A percentile compares a stretch with the other conserved stretches of the same genome.
These are phyloP conservation scores for Formicarius rufipectus DNA, from an alignment of 2,113 vertebrate genomes.

Conservation along the genomic window DNA sequence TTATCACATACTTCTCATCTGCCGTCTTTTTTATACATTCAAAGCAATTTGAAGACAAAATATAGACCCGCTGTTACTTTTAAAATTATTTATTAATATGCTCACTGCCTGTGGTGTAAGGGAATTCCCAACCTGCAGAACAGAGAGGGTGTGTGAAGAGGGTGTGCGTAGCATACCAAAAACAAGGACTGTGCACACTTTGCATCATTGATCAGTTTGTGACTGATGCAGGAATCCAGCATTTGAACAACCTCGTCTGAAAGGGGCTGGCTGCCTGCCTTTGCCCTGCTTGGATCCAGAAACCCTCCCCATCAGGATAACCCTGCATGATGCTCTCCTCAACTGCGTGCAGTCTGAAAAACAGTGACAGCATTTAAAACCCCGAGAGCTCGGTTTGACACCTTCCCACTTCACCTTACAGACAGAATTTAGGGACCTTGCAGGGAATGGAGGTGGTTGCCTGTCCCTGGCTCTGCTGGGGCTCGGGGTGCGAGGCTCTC, in stretches of 20 bases:
- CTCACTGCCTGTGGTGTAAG: not conserved
- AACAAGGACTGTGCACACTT: not conserved
- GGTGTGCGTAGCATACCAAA: fast-evolving
- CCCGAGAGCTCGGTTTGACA: conserved; percentile 7
- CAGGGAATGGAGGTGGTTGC: not conserved
- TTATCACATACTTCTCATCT: not conserved
- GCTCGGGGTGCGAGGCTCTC: not conserved
- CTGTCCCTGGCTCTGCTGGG: not conserved
- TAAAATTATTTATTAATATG: not conserved
- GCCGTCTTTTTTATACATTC: not conserved
- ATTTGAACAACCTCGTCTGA: not conserved
- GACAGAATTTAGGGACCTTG: conserved; percentile 33
- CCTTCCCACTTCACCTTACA: conserved; percentile 27
- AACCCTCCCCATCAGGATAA: not conserved
- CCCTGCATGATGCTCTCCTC: not conserved
- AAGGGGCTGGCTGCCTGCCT: not conserved
- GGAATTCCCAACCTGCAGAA: not conserved
- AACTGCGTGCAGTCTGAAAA: not conserved
- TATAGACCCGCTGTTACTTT: not conserved
- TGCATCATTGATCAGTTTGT: not conserved
- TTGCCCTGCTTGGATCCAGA: not conserved
- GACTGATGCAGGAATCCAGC: not conserved
- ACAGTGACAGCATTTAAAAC: conserved; percentile 31
- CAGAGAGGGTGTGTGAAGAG: not conserved
- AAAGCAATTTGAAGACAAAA: not conserved